phyloP scores from a whole-genome alignment of 2,797 vertebrate genomes.

The Rhynchotus rufescens region DNA sequence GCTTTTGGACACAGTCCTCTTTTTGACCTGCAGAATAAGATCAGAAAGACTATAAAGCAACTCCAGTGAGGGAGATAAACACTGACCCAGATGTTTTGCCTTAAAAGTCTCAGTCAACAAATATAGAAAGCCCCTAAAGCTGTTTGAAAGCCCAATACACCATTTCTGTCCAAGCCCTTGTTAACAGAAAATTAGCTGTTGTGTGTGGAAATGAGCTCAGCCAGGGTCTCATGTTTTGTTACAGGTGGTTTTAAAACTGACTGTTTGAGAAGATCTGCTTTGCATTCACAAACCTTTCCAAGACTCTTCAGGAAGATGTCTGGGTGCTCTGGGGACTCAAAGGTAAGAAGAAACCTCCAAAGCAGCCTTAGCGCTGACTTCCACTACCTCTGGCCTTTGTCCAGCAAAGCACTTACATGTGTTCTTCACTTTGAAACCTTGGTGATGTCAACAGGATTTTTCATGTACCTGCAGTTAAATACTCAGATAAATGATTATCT shows the following conservation, averaged over 20 bases:
- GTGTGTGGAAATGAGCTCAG: neutral
- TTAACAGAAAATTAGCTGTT: neutral
- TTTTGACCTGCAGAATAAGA: neutral
- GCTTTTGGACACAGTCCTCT: neutral
- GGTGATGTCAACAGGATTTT: neutral
- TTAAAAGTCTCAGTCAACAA: neutral
- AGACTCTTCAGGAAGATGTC: neutral
- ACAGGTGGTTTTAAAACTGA: neutral
- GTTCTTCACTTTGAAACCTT: constrained; percentile 36
- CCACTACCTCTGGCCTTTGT: constrained; percentile 17
- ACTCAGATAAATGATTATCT: constrained; percentile 13
- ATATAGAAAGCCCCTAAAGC: neutral
- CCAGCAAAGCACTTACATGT: constrained; percentile 55
- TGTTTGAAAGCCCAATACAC: neutral
- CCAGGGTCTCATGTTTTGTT: neutral
- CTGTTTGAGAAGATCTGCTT: neutral
- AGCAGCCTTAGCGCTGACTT: constrained; percentile 16
- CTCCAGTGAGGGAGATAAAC: neutral
- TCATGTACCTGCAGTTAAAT: constrained; percentile 18
- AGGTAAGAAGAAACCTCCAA: constrained; percentile 8
- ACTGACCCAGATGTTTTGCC: neutral
- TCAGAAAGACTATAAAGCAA: neutral
- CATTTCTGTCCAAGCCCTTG: neutral
- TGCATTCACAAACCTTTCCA: neutral
- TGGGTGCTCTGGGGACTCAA: constrained; percentile 4